Base-by-base conservation (phyloP, 2,113 vertebrate species). In the Acrocephalus arundinaceus region DNA sequence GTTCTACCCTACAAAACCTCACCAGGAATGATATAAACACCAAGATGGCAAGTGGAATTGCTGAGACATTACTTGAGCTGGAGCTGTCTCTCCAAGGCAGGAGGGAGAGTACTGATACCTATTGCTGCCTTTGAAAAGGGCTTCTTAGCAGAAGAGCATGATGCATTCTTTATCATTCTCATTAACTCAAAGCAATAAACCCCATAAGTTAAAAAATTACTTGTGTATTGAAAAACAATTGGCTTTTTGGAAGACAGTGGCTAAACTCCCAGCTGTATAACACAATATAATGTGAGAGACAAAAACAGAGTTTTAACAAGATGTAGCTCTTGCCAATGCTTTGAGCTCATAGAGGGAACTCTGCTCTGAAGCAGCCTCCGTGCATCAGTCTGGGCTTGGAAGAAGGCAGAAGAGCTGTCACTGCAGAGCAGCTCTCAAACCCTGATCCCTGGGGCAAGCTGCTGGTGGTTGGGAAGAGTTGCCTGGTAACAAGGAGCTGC, bases 401-500 rank as follows among this genome's bases (percentile, higher is more conserved):
- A 51, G 57, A 66, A 49, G 20, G 31, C 15, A 39, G 52, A 48
- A n/a, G 70, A 78, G 57, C 66, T 49, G 25, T 59, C 52, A 33
- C 43, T 59, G 54, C 46, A n/a, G 46, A 83, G 59, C 66, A 58
- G 49, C 51, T 86, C 70, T 71, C 39, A 51, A 39, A 25, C 14
- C 35, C 59, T 55, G 67, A 30, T 86, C 76, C 76, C 49, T 43
- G 52, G 63, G 58, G 51, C 59, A 67, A 55, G 33, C 16, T 65
- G 51, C 79, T 83, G 62, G 25, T 80, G 41, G 45, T 4, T 70
- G 62, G 37, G 52, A 43, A 51, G 75, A 46, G 89, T 85, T 93
- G 93, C 87, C 71, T 93, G 86, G 76, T 89, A 81, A 94, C 76
- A 28, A 41, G n/a, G 25, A 89, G 22, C 73, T 94, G 84, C 76